phyloP scores from a whole-genome alignment of 2,888 invertebrate genomes.

The Ariolimax columbianus region DNA sequence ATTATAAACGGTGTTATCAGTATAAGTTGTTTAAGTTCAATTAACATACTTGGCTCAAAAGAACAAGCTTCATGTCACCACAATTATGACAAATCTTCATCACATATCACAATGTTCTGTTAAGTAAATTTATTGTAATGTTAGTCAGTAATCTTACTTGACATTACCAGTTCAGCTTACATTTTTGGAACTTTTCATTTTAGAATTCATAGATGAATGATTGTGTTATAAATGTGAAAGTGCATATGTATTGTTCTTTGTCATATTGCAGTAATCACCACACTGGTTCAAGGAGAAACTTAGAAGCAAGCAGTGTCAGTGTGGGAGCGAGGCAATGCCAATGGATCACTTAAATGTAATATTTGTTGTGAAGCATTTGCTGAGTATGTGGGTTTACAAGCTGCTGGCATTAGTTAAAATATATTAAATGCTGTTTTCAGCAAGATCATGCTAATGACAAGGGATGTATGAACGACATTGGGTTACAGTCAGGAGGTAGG shows the following conservation, averaged over 20 bases:
- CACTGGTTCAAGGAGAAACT: neutral
- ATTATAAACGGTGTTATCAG: neutral
- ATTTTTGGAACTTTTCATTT: neutral
- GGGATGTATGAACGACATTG: too few species aligned
- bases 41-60: too few species aligned
- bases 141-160: too few species aligned
- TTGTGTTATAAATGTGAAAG: neutral
- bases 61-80: too few species aligned
- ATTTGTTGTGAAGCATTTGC: neutral
- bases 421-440: too few species aligned
- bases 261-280: neutral
- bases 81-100: too few species aligned
- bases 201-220: neutral
- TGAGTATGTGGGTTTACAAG: neutral
- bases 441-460: too few species aligned
- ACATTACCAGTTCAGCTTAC: too few species aligned
- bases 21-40: neutral
- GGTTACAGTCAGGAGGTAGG: too few species aligned
- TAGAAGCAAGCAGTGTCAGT: neutral
- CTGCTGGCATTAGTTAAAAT: neutral
- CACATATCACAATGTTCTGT: too few species aligned
- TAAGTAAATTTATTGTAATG: too few species aligned
- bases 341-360: conserved; percentile 39
- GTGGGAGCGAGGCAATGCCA: conserved; percentile 38
- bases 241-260: neutral